A percentile compares a stretch with the other conserved stretches of the same genome.
Evolutionary conservation across 2,113 vertebrate genomes (phyloP).

Genomic region (Aegotheles bennettii): DNA sequence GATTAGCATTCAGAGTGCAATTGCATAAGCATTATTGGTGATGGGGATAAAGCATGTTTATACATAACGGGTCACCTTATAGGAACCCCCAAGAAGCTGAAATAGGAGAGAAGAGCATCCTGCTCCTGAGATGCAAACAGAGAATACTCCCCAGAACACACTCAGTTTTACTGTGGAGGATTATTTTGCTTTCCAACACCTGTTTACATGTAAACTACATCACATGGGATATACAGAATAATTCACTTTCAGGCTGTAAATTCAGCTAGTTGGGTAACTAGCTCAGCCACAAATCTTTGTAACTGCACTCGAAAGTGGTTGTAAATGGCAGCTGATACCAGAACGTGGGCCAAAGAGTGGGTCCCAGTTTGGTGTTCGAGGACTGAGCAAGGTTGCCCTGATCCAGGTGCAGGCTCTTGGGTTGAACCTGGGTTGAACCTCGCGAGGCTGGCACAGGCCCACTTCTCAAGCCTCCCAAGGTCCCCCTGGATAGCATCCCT

Average conservation of each 20-base stretch:
- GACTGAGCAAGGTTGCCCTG: not conserved
- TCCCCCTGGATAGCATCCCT: too few relatives aligned
- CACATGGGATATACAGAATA: not conserved
- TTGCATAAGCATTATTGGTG: not conserved
- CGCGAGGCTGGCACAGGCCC: too few relatives aligned
- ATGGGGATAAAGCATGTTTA: not conserved
- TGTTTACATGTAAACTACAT: not conserved
- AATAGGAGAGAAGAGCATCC: not conserved
- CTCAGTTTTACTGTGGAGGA: not conserved
- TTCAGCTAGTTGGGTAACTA: not conserved
- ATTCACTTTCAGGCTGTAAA: not conserved
- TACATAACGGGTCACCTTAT: not conserved
- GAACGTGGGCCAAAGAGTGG: not conserved
- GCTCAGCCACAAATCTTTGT: not conserved
- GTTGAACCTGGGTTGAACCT: too few relatives aligned
- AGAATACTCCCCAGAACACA: not conserved
- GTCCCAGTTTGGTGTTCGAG: not conserved
- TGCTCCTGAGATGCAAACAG: not conserved
- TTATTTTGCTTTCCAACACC: not conserved
- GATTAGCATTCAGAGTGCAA: slow-evolving; percentile 21
- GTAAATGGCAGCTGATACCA: not conserved
- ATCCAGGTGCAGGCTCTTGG: too few relatives aligned
- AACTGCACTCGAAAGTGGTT: not conserved
- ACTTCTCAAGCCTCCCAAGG: not conserved
- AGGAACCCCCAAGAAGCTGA: not conserved